A percentile compares a stretch with the other conserved stretches of the same genome.
These are phyloP conservation scores for Peromyscus aztecus DNA, from an alignment of 2,797 vertebrate species.

Conservation along the genomic window DNA sequence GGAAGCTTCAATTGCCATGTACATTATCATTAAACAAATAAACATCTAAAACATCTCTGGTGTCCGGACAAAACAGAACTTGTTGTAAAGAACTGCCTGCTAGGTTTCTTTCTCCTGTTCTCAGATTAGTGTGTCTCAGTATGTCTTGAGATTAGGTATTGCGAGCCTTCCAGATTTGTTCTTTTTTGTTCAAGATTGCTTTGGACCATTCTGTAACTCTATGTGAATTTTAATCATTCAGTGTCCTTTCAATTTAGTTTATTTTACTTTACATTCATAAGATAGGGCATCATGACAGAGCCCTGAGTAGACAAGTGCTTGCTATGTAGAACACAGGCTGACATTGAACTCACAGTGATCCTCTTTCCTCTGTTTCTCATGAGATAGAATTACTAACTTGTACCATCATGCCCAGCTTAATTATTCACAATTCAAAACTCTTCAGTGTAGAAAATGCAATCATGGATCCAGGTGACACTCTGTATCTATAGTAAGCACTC, in stretches of 20 bases:
- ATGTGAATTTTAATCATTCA: not conserved
- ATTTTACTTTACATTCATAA: not conserved
- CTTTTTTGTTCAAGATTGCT: not conserved
- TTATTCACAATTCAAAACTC: not conserved
- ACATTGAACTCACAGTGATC: not conserved
- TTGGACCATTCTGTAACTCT: not conserved
- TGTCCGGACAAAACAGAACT: not conserved
- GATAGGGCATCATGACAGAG: not conserved
- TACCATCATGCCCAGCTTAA: not conserved
- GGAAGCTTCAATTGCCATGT: not conserved
- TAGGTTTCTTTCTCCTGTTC: not conserved
- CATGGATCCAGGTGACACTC: not conserved
- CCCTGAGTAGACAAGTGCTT: not conserved
- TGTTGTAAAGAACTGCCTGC: too few relatives aligned
- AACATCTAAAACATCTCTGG: not conserved
- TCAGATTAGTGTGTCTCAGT: too few relatives aligned
- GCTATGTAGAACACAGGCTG: not conserved
- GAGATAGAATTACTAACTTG: not conserved
- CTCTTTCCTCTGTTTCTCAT: not conserved
- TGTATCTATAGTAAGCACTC: not conserved
- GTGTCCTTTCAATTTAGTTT: not conserved
- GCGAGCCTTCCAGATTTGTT: not conserved
- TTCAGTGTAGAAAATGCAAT: not conserved
- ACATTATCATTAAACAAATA: not conserved
- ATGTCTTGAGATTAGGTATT: not conserved